phyloP scores from a whole-genome alignment of 2,113 vertebrate species.

The Indri indri region DNA sequence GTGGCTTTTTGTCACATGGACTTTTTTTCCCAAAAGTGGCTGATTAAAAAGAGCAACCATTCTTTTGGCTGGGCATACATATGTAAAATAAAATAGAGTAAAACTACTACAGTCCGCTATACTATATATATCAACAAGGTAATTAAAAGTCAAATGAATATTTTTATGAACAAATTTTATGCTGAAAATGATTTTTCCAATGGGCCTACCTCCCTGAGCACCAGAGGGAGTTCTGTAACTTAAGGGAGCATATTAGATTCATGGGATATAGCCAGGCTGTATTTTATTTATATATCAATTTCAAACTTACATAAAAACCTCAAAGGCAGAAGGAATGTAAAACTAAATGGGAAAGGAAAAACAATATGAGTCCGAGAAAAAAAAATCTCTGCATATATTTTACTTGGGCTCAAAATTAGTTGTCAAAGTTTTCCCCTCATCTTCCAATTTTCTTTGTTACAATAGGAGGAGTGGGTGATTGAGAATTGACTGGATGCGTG shows the following conservation, averaged over 20 bases:
- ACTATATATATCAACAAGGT: not conserved
- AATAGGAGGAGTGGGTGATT: not conserved
- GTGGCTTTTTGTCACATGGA: not conserved
- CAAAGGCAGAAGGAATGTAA: slow-evolving; percentile 63
- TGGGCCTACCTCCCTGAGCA: not conserved
- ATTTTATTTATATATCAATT: slow-evolving; percentile 67
- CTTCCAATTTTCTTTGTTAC: slow-evolving; percentile 24
- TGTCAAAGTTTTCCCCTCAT: not conserved
- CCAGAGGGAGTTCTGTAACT: not conserved
- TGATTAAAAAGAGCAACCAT: not conserved
- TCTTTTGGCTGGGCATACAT: not conserved
- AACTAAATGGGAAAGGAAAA: slow-evolving; percentile 51
- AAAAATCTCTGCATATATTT: slow-evolving; percentile 26
- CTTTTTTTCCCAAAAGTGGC: not conserved
- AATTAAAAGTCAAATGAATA: not conserved
- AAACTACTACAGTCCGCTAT: not conserved
- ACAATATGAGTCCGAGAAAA: slow-evolving; percentile 19
- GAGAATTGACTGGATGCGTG: not conserved
- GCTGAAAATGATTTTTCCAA: not conserved
- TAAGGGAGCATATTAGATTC: slow-evolving; percentile 11
- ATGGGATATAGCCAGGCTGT: slow-evolving; percentile 36
- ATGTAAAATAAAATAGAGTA: not conserved
- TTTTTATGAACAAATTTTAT: slow-evolving; percentile 23
- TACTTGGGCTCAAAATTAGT: slow-evolving; percentile 19
- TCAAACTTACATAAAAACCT: slow-evolving; percentile 54